phyloP scores from a whole-genome alignment of 2,888 invertebrate species.

The Tridacna crocea region DNA sequence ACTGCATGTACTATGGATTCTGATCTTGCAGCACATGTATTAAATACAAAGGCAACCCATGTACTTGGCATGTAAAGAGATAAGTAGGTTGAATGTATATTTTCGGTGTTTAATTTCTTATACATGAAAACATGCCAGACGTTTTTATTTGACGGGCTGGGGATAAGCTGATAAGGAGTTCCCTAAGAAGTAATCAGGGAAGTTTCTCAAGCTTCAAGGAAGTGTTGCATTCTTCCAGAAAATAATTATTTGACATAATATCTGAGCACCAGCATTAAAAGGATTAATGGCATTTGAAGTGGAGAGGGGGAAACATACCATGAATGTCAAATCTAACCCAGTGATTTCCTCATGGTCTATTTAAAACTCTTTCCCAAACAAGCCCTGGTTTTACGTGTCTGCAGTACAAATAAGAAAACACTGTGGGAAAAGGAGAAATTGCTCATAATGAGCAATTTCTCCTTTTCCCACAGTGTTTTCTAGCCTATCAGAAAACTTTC shows the following conservation, averaged over 20 bases:
- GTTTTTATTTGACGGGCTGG: background rate
- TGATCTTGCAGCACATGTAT: too few species aligned
- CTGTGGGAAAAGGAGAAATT: slow-evolving; percentile 17
- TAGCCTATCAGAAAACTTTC: too few species aligned
- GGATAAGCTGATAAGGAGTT: slow-evolving; percentile 4
- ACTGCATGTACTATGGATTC: too few species aligned
- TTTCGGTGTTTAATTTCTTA: slow-evolving; percentile 6
- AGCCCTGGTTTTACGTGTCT: too few species aligned
- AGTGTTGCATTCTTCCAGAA: slow-evolving; percentile 10
- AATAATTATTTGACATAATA: slow-evolving; percentile 23
- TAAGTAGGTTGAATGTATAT: background rate
- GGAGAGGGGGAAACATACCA: background rate
- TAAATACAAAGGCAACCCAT: too few species aligned
- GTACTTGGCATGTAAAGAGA: too few species aligned
- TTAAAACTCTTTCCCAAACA: background rate
- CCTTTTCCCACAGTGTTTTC: slow-evolving; percentile 14
- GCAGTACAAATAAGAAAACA: too few species aligned
- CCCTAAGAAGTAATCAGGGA: background rate
- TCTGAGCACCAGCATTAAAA: slow-evolving; percentile 6
- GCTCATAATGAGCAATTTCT: slow-evolving; percentile 2
- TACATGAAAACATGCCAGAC: slow-evolving; percentile 14
- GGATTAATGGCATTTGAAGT: slow-evolving; percentile 15
- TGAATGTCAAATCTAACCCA: background rate
- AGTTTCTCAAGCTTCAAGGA: background rate
- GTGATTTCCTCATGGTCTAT: slow-evolving; percentile 1